Evolutionary conservation across 2,113 vertebrate genomes (phyloP).

Genomic region (Morone chrysops): DNA sequence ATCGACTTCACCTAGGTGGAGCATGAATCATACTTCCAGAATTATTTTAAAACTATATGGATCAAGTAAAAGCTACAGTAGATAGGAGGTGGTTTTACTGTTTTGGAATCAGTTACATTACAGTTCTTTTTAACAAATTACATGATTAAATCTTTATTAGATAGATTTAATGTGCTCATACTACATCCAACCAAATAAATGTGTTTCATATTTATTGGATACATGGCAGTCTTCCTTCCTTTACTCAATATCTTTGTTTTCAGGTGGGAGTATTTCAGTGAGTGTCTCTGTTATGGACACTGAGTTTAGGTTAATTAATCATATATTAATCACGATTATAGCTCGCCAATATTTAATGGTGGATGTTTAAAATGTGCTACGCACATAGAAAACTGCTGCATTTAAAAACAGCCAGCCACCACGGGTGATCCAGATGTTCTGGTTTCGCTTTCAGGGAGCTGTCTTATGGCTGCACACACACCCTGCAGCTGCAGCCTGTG

Average conservation of each 20-base stretch:
- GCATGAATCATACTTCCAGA: not conserved
- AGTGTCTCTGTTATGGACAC: not conserved
- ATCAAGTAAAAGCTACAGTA: not conserved
- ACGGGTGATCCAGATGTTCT: too few species aligned
- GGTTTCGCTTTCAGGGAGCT: too few species aligned
- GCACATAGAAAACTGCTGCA: too few species aligned
- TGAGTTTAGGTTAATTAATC: not conserved
- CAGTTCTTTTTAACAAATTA: not conserved
- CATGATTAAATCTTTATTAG: not conserved
- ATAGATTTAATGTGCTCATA: not conserved
- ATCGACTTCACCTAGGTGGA: not conserved
- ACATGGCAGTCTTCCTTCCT: not conserved
- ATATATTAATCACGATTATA: too few species aligned
- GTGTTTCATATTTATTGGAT: conserved; percentile 1
- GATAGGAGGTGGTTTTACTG: not conserved
- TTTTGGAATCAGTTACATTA: not conserved
- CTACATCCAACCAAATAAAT: conserved; percentile 46
- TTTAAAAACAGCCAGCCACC: too few species aligned
- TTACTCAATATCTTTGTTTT: not conserved
- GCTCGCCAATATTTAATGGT: too few species aligned
- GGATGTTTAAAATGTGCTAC: too few species aligned
- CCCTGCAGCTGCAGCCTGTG: too few species aligned
- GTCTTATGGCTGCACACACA: too few species aligned
- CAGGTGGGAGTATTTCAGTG: not conserved
- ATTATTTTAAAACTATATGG: not conserved